phyloP scores from a whole-genome alignment of 2,888 invertebrate genomes.

The Thelaira solivaga region DNA sequence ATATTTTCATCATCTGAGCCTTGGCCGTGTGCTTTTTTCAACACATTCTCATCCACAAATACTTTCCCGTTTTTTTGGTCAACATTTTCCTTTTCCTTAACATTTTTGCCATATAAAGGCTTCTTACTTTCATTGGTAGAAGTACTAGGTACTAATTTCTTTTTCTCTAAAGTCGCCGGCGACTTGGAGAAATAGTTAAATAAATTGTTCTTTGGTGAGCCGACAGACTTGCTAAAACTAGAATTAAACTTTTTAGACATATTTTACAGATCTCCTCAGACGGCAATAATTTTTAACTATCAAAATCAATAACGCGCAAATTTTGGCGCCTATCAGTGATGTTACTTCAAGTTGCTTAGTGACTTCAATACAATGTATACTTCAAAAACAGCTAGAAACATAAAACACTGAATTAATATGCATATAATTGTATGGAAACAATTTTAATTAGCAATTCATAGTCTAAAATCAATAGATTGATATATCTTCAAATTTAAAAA shows the following conservation, averaged over 20 bases:
- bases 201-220: slow-evolving; percentile 79
- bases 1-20: slow-evolving; percentile 74
- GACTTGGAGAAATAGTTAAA: slow-evolving; percentile 84
- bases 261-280: not conserved
- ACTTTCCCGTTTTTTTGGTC: slow-evolving; percentile 4
- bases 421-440: too few relatives aligned
- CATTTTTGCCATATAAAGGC: slow-evolving; percentile 73
- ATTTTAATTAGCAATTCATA: too few relatives aligned
- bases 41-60: slow-evolving; percentile 33
- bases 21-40: slow-evolving; percentile 71
- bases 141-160: slow-evolving; percentile 64
- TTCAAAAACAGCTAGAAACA: not conserved
- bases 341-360: too few relatives aligned
- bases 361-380: not conserved
- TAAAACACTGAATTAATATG: too few relatives aligned
- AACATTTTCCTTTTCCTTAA: slow-evolving; percentile 54
- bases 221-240: slow-evolving; percentile 65
- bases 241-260: slow-evolving; percentile 73
- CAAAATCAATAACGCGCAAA: slow-evolving; percentile 32
- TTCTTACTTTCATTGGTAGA: slow-evolving; percentile 64
- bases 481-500: too few relatives aligned
- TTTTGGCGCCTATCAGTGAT: slow-evolving; percentile 32
- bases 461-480: too few relatives aligned
- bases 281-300: not conserved
- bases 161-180: slow-evolving; percentile 77